Conservation (phyloP, 2,113 vertebrate genomes). For the Arenaria interpres region DNA sequence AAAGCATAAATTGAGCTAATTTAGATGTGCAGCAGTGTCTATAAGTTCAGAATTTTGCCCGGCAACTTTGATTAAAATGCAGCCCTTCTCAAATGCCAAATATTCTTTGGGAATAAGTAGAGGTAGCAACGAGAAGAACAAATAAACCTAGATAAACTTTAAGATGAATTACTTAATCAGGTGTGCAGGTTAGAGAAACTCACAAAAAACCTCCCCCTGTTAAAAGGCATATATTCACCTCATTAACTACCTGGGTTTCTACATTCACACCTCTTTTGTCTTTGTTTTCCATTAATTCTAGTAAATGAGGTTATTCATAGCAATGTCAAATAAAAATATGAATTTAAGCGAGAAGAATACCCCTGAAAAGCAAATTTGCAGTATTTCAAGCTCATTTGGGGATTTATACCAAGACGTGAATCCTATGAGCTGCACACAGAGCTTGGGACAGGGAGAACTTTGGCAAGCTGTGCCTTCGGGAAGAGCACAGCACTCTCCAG, state of each 20-base stretch:
- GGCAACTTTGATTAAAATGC: not conserved
- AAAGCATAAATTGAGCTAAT: slow-evolving; percentile 2
- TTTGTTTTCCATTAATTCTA: not conserved
- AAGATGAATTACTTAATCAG: not conserved
- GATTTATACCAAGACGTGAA: not conserved
- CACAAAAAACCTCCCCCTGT: not conserved
- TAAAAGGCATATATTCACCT: not conserved
- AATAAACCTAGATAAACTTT: not conserved
- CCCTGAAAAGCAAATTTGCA: not conserved
- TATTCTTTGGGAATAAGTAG: not conserved
- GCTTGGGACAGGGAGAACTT: not conserved
- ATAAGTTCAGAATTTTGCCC: not conserved
- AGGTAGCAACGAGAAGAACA: not conserved
- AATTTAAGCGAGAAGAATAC: not conserved
- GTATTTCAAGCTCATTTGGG: not conserved
- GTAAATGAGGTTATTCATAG: not conserved
- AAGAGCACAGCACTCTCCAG: not conserved
- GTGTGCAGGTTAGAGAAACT: not conserved
- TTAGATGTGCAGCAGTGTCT: not conserved
- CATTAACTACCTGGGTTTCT: not conserved
- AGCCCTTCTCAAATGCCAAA: not conserved
- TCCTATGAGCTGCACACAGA: not conserved
- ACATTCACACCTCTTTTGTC: not conserved
- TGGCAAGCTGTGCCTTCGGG: not conserved
- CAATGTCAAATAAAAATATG: not conserved